Conservation (phyloP, 2,888 invertebrate species). For the Mycalesis mineus region DNA sequence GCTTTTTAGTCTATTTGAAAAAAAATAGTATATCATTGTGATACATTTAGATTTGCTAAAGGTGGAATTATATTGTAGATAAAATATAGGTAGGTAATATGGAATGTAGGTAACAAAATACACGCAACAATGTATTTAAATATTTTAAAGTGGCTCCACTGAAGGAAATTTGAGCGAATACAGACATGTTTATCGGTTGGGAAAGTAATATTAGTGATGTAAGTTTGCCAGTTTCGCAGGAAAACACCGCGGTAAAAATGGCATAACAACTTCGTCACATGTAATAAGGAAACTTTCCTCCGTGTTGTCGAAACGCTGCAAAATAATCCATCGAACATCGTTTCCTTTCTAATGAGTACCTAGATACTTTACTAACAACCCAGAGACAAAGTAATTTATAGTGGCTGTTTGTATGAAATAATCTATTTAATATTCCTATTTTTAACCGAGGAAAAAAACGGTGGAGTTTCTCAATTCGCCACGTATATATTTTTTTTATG, state of each 20-base stretch:
- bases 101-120: background rate
- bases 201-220: conserved; percentile 7
- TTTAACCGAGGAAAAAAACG: too few relatives aligned
- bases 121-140: background rate
- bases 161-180: background rate
- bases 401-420: too few relatives aligned
- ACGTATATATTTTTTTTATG: too few relatives aligned
- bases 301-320: conserved; percentile 4
- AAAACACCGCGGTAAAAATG: conserved; percentile 12
- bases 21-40: too few relatives aligned
- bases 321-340: background rate
- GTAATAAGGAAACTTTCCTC: conserved; percentile 2
- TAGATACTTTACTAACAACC: too few relatives aligned
- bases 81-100: too few relatives aligned
- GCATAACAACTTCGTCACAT: background rate
- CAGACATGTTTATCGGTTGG: conserved; percentile 5
- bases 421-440: too few relatives aligned
- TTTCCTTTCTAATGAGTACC: background rate
- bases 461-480: too few relatives aligned
- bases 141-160: background rate
- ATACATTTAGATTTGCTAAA: too few relatives aligned
- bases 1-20: too few relatives aligned
- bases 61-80: too few relatives aligned
- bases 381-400: too few relatives aligned
- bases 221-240: conserved; percentile 8